Evolutionary conservation across 2,888 invertebrate genomes (phyloP).

Genomic region (Synanthedon myopaeformis): DNA sequence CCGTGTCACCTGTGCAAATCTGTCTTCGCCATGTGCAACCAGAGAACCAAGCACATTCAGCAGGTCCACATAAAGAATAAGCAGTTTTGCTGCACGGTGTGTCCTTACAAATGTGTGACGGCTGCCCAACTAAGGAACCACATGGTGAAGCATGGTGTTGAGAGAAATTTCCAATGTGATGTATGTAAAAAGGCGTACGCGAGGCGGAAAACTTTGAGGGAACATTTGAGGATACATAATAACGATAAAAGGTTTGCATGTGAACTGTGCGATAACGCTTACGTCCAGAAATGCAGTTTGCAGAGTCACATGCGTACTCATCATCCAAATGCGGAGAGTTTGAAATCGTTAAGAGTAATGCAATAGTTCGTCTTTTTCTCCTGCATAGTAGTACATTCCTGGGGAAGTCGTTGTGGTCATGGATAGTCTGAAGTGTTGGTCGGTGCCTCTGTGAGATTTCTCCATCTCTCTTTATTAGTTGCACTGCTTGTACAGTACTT

Average conservation of each 20-base stretch:
- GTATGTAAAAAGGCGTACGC: slow-evolving; percentile 56
- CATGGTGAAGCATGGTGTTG: slow-evolving; percentile 39
- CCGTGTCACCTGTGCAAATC: slow-evolving; percentile 45
- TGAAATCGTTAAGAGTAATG: slow-evolving; percentile 8
- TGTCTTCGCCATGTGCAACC: slow-evolving; percentile 42
- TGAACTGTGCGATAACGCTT: slow-evolving; percentile 41
- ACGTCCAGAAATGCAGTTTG: slow-evolving; percentile 54
- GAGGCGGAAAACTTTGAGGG: slow-evolving; percentile 35
- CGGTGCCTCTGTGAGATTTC: too few relatives aligned
- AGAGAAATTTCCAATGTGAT: slow-evolving; percentile 45
- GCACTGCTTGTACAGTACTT: too few relatives aligned
- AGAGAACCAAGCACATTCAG: slow-evolving; percentile 44
- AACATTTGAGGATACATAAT: slow-evolving; percentile 52
- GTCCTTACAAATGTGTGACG: slow-evolving; percentile 38
- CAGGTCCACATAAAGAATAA: slow-evolving; percentile 45
- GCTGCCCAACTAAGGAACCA: slow-evolving; percentile 38
- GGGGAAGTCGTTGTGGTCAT: too few relatives aligned
- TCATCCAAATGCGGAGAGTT: slow-evolving; percentile 32
- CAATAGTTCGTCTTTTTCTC: too few relatives aligned
- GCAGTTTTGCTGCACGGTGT: slow-evolving; percentile 34
- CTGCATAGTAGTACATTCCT: too few relatives aligned
- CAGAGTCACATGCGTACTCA: slow-evolving; percentile 49
- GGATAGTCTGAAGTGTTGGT: too few relatives aligned
- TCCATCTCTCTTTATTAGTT: too few relatives aligned
- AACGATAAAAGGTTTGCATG: slow-evolving; percentile 59